phyloP scores from a whole-genome alignment of 2,113 vertebrate genomes.

The Ovis canadensis region DNA sequence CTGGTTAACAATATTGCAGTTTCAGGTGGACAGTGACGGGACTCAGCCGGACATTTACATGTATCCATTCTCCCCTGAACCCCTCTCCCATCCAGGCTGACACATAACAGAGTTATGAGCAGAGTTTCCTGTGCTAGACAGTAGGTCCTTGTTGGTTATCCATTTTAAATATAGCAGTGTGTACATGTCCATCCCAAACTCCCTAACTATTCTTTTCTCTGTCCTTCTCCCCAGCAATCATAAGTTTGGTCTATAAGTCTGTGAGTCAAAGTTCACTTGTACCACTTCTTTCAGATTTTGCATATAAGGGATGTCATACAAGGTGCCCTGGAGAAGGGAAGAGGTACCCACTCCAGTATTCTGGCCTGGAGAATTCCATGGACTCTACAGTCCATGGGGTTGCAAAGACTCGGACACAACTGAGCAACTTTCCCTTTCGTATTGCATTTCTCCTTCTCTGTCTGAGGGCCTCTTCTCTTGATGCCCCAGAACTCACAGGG shows the following conservation, averaged over 20 bases:
- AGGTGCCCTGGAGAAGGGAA: neutral
- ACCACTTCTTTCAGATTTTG: neutral
- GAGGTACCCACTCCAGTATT: neutral
- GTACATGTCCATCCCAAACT: neutral
- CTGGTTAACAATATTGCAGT: neutral
- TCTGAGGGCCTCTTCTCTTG: neutral
- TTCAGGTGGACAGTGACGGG: neutral
- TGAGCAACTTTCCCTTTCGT: neutral
- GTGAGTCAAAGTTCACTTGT: neutral
- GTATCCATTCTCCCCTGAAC: neutral
- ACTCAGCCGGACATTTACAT: neutral
- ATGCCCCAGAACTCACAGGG: neutral
- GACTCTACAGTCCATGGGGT: neutral
- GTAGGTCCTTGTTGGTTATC: neutral
- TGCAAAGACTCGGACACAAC: neutral
- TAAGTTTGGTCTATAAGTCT: neutral
- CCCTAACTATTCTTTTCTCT: neutral
- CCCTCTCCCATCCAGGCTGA: neutral
- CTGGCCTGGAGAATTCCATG: neutral
- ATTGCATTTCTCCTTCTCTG: neutral
- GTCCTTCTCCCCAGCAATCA: neutral
- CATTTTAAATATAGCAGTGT: neutral
- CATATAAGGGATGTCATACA: neutral
- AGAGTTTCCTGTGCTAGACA: neutral
- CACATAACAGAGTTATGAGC: neutral